These are phyloP conservation scores for Phaethon lepturus DNA, from an alignment of 2,113 vertebrate species.

Conservation along the genomic window DNA sequence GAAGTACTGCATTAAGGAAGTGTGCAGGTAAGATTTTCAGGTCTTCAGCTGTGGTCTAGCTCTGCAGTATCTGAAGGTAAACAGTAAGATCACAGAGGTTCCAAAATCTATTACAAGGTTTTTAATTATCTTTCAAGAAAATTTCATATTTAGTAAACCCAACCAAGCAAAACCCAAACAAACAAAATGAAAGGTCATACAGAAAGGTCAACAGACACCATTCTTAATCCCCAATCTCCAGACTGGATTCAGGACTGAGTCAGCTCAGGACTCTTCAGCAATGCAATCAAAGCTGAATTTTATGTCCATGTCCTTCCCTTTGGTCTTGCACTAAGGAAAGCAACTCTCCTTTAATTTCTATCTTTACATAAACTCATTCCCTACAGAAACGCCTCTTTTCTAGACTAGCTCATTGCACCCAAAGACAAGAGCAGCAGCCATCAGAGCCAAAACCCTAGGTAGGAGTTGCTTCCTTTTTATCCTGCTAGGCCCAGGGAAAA, in stretches of 20 bases:
- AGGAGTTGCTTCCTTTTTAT: not conserved
- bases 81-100: not conserved
- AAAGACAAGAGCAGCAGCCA: not conserved
- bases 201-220: not conserved
- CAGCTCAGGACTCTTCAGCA: not conserved
- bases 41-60: not conserved
- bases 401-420: not conserved
- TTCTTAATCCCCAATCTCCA: not conserved
- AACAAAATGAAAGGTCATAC: not conserved
- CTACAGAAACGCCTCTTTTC: not conserved
- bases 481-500: not conserved
- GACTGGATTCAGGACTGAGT: not conserved
- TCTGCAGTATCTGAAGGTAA: not conserved
- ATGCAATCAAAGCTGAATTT: not conserved
- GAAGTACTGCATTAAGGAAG: not conserved
- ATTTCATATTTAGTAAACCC: not conserved
- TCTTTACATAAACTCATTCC: not conserved
- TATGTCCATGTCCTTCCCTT: not conserved
- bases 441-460: not conserved
- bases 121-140: not conserved
- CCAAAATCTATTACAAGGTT: not conserved
- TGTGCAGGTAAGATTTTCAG: not conserved
- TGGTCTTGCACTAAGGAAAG: not conserved
- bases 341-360: not conserved
- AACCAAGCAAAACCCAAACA: not conserved